Evolutionary conservation across 1,140 invertebrate species (phyloP), one percentile per base, ranked within the genome.

Genomic region (Euborellia annulipes): DNA sequence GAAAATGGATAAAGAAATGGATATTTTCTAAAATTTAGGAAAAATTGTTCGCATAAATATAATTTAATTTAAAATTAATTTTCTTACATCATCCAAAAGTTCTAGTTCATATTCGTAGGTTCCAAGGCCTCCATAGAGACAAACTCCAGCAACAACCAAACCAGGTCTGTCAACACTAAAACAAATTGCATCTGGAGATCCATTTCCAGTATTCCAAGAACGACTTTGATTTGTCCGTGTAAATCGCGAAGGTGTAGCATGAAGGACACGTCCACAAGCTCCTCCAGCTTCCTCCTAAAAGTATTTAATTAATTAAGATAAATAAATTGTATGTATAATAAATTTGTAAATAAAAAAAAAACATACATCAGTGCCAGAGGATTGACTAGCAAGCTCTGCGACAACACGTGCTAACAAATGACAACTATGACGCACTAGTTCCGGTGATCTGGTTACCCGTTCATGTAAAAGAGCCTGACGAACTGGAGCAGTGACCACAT

Each of bases 121-220:
- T 4, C 85, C 85, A 13, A 77, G 70, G 3, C 91, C 90, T 9
- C 85, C 85, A 64, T 91, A 98, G 36, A 97, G 78, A 49, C 78
- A 81, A 39, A 84, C 81, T 2, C 94, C 93, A 30, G 84, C 81
- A 27, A 98, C 77, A 21, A 84, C 75, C 41, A 97, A 82, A 1
- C 91, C 93, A 1, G 82, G 67, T 27, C 81, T 70, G 65, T 98
- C 92, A 6, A 97, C 92, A 14, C 79, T 78, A 57, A 98, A 95
- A 52, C 87, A 88, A 54, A 98, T 90, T 3, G 92, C 92, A 68
- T 98, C 94, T 0, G 92, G 88, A 18, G 88, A 91, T 23, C 92
- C 93, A 63, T 91, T 93, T 2, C 91, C 91, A 2, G 91, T 94
- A 57, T 96, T 95, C 94, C 94, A 98, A 2, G 86, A 86, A 32